Evolutionary conservation across 1,140 invertebrate species (phyloP), one percentile per base, ranked within the genome.

Genomic region (Neuroterus valhalla): DNA sequence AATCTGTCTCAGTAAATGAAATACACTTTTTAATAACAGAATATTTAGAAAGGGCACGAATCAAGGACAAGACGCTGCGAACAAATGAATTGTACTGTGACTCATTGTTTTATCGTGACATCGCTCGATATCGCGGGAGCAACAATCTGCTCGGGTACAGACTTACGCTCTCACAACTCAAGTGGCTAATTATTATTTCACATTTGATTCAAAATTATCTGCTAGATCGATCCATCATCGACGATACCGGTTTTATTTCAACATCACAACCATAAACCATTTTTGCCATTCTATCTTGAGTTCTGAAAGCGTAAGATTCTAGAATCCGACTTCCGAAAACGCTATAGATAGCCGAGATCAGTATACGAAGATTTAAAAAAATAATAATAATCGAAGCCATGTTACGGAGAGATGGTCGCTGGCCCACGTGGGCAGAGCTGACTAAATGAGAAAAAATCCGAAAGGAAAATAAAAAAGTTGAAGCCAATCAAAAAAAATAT

Each of bases 351-450:
- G 52, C 73, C 75, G 71, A 78, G 72, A 71, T 23, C 43, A 68
- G 55, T 31, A 71, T 62, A 45, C 55, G 77, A 78, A 48, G 71
- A 78, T 76, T n/a, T n/a, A n/a, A 73, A 38, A 72, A 70, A 71
- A 31, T 67, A n/a, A 48, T 70, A 42, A 38, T 26, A 42, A 70
- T 48, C 21, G 26, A 71, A 81, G 78, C 82, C 81, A 84, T 80
- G 84, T 76, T 73, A 71, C 74, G 76, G 70, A 62, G 78, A 75
- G 76, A 82, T 76, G 69, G 78, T 82, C 77, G 78, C 81, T 85
- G 84, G 84, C 81, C 82, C 80, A 73, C 69, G 76, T 81, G 79
- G 80, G 74, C 74, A 76, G 55, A 75, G 79, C 78, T 70, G 78
- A 83, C 74, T 68, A 14, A 23, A 55, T 21, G 21, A 77, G 44